Percentiles rank a stretch among this genome's conserved stretches.
Evolutionary conservation across 2,888 invertebrate genomes (phyloP).

Genomic region (Nymphalis c-album): DNA sequence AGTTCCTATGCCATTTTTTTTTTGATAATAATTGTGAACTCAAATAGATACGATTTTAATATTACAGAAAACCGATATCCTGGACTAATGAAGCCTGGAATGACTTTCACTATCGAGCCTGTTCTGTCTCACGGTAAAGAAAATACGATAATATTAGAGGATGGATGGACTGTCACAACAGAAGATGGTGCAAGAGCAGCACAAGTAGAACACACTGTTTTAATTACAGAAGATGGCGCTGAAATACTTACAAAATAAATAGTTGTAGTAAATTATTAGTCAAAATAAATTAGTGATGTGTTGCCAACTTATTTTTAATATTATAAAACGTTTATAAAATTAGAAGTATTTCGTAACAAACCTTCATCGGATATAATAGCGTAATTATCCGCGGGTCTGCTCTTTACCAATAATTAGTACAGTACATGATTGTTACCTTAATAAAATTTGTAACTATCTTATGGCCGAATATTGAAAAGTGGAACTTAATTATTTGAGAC

Average conservation of each 20-base stretch:
- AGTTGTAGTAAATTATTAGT: slow-evolving; percentile 3
- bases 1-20: slow-evolving; percentile 3
- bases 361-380: too few relatives aligned
- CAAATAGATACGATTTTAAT: slow-evolving; percentile 23
- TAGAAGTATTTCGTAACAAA: too few relatives aligned
- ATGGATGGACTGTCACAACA: slow-evolving; percentile 96
- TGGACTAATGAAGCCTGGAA: slow-evolving; percentile 90
- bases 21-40: neutral
- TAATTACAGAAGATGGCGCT: slow-evolving; percentile 88
- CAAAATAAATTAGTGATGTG: neutral
- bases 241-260: slow-evolving; percentile 86
- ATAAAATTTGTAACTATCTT: too few relatives aligned
- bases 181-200: slow-evolving; percentile 90
- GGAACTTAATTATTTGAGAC: too few relatives aligned
- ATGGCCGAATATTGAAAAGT: too few relatives aligned
- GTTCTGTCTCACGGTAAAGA: slow-evolving; percentile 88
- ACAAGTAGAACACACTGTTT: slow-evolving; percentile 95
- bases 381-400: too few relatives aligned
- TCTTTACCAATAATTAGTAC: too few relatives aligned
- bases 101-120: slow-evolving; percentile 98
- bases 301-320: too few relatives aligned
- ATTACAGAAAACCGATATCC: slow-evolving; percentile 83
- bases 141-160: slow-evolving; percentile 86
- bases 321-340: too few relatives aligned
- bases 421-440: too few relatives aligned